Evolutionary conservation across 1,140 invertebrate species (phyloP), one percentile per base, ranked within the genome.

Genomic region (Cydia splendana): DNA sequence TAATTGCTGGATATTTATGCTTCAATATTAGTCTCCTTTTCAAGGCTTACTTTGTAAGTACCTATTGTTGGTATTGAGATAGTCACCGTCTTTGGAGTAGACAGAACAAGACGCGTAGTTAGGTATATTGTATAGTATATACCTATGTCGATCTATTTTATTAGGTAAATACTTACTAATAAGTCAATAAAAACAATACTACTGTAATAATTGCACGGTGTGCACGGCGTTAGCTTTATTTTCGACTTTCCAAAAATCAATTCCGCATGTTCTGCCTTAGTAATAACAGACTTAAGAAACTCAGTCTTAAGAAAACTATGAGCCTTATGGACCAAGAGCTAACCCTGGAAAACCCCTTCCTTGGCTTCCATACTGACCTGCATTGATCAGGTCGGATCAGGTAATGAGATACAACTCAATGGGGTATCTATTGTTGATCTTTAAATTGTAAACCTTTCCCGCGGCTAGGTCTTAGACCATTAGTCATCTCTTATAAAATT

Each of bases 261-360:
- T 62, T 62, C n/a, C 20, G 57, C 10, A 62, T 10, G 18, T 62
- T 62, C 57, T 24, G 57, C 18, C 4, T 42, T 42, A 6, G 18
- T 42, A 15, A 38, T 71, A 15, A 42, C 18, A 71, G 7, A 34
- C 4, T 42, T 71, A 45, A 42, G 67, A 71, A 71, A 71, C 67
- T 71, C 67, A 71, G 67, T 71, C 67, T 71, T 71, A 30, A 62
- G n/a, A 20, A 62, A 62, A 7, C 30, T 69, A 34, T 34, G 28
- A 69, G 15, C 15, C 15, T 34, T 15, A 48, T 48, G 13, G 45
- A 48, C 45, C 13, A 3, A 48, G 45, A 48, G 45, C 45, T 48
- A 13, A 48, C 13, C 45, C 45, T 48, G 12, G 12, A 48, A 15
- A 48, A 15, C 45, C 45, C 13, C 7, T 13, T 48, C 45, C 45